A percentile compares a stretch with the other conserved stretches of the same genome.
Evolutionary conservation across 2,888 invertebrate species (phyloP).

Genomic region (Cheilosia soror): DNA sequence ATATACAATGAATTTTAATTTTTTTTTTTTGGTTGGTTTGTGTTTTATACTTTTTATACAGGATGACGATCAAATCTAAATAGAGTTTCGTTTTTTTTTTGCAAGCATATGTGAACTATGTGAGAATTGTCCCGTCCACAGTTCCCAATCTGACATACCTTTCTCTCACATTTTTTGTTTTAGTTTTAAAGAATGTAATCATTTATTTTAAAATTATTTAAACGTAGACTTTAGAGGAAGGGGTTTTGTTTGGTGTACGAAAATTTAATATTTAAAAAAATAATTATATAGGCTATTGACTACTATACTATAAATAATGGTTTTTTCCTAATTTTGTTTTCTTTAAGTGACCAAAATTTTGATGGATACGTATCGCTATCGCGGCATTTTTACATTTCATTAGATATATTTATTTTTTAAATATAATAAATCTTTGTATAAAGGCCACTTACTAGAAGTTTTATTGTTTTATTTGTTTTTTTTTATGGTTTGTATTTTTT

Average conservation of each 20-base stretch:
- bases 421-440: slow-evolving; percentile 32
- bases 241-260: slow-evolving; percentile 59
- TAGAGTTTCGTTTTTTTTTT: slow-evolving; percentile 75
- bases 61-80: slow-evolving; percentile 78
- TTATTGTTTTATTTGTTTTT: slow-evolving; percentile 4
- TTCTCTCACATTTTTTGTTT: slow-evolving; percentile 78
- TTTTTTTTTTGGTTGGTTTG: slow-evolving; percentile 22
- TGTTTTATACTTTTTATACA: slow-evolving; percentile 74
- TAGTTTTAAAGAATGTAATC: slow-evolving; percentile 35
- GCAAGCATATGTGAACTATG: slow-evolving; percentile 85
- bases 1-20: slow-evolving; percentile 71
- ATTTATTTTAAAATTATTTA: slow-evolving; percentile 75
- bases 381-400: slow-evolving; percentile 78
- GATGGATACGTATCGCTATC: slow-evolving; percentile 82
- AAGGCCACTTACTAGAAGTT: slow-evolving; percentile 60
- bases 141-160: slow-evolving; percentile 89
- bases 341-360: slow-evolving; percentile 66
- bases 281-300: slow-evolving; percentile 47
- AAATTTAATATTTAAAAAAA: slow-evolving; percentile 51
- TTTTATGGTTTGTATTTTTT: slow-evolving; percentile 3
- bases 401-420: slow-evolving; percentile 25
- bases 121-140: slow-evolving; percentile 91
- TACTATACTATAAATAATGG: slow-evolving; percentile 49
- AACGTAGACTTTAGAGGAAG: slow-evolving; percentile 66
- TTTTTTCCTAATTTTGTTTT: slow-evolving; percentile 64